Evolutionary conservation across 92 coral and sea anemone genomes (phyloP).

Genomic region (Diadumene lineata): DNA sequence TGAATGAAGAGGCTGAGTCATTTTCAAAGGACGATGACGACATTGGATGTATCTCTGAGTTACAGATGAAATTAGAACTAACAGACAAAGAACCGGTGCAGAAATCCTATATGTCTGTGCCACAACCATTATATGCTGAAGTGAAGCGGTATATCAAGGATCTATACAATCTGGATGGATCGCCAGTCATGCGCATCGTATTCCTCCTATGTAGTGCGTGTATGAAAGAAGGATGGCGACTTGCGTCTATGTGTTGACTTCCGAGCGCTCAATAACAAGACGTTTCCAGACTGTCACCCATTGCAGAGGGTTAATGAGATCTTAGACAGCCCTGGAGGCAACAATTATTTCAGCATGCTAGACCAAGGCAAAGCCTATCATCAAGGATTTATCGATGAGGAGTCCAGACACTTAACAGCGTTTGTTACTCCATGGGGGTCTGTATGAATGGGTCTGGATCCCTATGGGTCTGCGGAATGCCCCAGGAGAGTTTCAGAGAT

Average conservation of each 20-base stretch:
- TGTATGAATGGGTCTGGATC: constrained; percentile 66
- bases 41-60: constrained; percentile 6
- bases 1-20: constrained; percentile 13
- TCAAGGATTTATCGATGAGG: constrained; percentile 62
- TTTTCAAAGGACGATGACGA: constrained; percentile 20
- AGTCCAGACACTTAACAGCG: constrained; percentile 53
- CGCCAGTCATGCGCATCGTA: constrained; percentile 57
- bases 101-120: constrained; percentile 44
- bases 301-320: constrained; percentile 59
- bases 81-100: constrained; percentile 41
- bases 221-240: constrained; percentile 52
- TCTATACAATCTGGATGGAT: constrained; percentile 44
- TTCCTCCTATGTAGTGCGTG: constrained; percentile 56
- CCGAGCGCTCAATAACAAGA: constrained; percentile 52
- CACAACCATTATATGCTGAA: constrained; percentile 49
- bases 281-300: constrained; percentile 62
- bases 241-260: constrained; percentile 59
- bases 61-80: constrained; percentile 22
- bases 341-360: constrained; percentile 55
- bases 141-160: constrained; percentile 54
- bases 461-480: constrained; percentile 67
- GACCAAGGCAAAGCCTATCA: constrained; percentile 65
- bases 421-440: constrained; percentile 72
- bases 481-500: constrained; percentile 66
- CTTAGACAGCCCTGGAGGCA: constrained; percentile 59